Conservation (phyloP, 2,797 vertebrate species). For the Sebastes minor region DNA sequence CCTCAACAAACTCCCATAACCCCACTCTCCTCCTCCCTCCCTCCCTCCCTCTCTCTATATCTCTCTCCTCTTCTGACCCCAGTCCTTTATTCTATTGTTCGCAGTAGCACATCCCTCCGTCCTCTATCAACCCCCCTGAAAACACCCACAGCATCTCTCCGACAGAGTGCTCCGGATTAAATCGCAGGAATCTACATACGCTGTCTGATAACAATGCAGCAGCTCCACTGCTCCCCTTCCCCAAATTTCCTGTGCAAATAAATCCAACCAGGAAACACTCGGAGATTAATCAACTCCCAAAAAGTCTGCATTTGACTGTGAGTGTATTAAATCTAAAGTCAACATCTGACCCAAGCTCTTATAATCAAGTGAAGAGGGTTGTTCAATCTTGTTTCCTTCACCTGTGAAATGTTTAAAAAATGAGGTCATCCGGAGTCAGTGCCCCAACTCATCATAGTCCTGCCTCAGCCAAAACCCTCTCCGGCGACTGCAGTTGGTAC, state of each 20-base stretch:
- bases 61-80: slow-evolving; percentile 7
- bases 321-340: slow-evolving; percentile 29
- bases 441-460: slow-evolving; percentile 4
- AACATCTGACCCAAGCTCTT: slow-evolving; percentile 24
- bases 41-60: background rate
- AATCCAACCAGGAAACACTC: slow-evolving; percentile 22
- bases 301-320: background rate
- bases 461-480: slow-evolving; percentile 1
- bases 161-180: slow-evolving; percentile 13
- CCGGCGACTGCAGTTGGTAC: background rate
- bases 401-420: slow-evolving; percentile 27
- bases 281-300: slow-evolving; percentile 27
- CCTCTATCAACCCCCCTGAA: slow-evolving; percentile 1
- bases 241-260: background rate
- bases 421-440: slow-evolving; percentile 28
- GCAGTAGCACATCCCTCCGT: slow-evolving; percentile 1
- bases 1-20: slow-evolving; percentile 51
- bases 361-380: slow-evolving; percentile 49
- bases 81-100: slow-evolving; percentile 34
- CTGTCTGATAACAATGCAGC: background rate
- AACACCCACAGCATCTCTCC: background rate
- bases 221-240: background rate
- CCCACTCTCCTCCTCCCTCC: slow-evolving; percentile 2
- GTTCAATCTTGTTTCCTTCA: slow-evolving; percentile 36
- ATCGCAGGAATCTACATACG: slow-evolving; percentile 6